Base-by-base conservation (phyloP, 2,888 invertebrate species). In the Candidula unifasciata region DNA sequence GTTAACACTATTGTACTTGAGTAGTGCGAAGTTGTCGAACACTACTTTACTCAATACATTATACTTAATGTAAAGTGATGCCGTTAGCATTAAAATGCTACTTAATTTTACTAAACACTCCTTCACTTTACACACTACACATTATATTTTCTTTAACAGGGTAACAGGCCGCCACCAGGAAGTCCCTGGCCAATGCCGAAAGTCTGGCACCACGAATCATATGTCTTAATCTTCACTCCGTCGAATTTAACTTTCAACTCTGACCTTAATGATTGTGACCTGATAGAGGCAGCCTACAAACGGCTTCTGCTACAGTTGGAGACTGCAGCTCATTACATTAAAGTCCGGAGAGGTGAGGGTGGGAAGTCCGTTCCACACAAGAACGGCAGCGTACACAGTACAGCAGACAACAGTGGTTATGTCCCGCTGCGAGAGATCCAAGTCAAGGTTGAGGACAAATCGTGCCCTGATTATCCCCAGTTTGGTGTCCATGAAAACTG, bases 171-270 rank as follows among this genome's bases (percentile, higher is more conserved):
- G 13, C 82, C 52, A 8, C 37, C 85, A 18, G 85, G 82, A 30
- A 71, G 74, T 0, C 85, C 85, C 3, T 85, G 85, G 85, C 85
- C 85, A 37, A 37, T 80, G 82, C 85, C 85, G 18, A 74, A 44
- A 64, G 3, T 44, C 2, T 85, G 82, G 82, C 33, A 27, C 35
- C 71, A 82, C 66, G 69, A 64, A 37, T 66, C 44, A 24, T 35
- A 6, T 13, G 37, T 82, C 5, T 33, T 85, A 21, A 71, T 71
- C 27, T 78, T 85, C 44, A 57, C 13, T 10, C 78, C 73, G 18
- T 33, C 52, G 16, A 57, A 77, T 33, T 54, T 85, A n/a, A 37
- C 44, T n/a, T 73, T 85, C 27, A 68, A 24, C 30, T 24, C 82
- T 33, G 77, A 85, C 82, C 21, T 81, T 13, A 52, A 6, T 18